phyloP scores from a whole-genome alignment of 2,888 invertebrate genomes.

The Epinotia ramella region DNA sequence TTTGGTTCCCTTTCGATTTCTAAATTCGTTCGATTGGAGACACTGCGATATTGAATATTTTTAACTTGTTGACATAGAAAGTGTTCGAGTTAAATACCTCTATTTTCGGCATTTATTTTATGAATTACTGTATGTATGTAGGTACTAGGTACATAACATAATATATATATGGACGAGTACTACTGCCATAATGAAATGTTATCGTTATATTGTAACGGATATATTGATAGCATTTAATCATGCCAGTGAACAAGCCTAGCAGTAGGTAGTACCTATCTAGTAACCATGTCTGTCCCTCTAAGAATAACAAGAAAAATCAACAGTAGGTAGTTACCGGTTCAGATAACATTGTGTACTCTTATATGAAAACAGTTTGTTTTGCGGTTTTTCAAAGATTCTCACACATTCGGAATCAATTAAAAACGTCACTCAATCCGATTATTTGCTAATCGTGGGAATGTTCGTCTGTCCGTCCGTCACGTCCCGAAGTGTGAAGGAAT shows the following conservation, averaged over 20 bases:
- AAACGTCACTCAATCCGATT: constrained; percentile 41
- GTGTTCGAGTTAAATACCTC: background rate
- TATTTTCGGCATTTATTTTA: background rate
- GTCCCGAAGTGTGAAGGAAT: constrained; percentile 48
- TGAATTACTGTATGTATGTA: too few relatives aligned
- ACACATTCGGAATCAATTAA: constrained; percentile 41
- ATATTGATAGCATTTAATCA: too few relatives aligned
- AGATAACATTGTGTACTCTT: constrained; percentile 18
- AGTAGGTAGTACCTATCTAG: background rate
- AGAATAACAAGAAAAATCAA: background rate
- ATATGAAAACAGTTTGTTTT: constrained; percentile 14
- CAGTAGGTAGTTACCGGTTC: background rate
- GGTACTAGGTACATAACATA: too few relatives aligned
- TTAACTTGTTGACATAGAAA: background rate
- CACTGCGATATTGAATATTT: constrained; percentile 18
- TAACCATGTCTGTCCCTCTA: background rate
- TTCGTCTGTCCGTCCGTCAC: constrained; percentile 45
- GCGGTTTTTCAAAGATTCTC: constrained; percentile 23
- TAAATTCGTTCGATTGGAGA: constrained; percentile 25
- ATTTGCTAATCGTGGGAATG: constrained; percentile 48
- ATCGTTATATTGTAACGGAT: too few relatives aligned
- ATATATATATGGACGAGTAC: too few relatives aligned
- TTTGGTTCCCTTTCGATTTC: constrained; percentile 46
- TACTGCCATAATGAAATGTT: background rate
- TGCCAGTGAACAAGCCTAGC: too few relatives aligned